phyloP scores from a whole-genome alignment of 2,888 invertebrate genomes.

The Agrenia bidenticulata region DNA sequence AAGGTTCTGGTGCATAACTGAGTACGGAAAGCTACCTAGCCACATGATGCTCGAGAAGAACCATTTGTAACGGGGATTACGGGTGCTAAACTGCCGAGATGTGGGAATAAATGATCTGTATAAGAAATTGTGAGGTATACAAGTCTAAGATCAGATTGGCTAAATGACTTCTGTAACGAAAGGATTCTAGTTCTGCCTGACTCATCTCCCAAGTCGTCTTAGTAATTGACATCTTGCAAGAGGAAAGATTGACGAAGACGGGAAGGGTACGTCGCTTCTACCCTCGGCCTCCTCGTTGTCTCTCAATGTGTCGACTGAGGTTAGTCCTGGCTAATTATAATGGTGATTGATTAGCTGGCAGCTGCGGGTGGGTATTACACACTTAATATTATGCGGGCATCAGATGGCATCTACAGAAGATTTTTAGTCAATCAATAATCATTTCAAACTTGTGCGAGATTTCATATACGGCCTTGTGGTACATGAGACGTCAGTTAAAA shows the following conservation, averaged over 20 bases:
- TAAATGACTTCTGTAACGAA: background rate
- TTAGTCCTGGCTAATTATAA: constrained; percentile 29
- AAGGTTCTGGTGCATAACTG: no score
- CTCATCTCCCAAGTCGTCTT: background rate
- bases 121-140: background rate
- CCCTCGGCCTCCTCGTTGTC: background rate
- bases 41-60: no score
- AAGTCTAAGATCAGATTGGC: background rate
- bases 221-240: no score
- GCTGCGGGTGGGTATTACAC: constrained; percentile 22
- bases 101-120: constrained; percentile 8
- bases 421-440: no score
- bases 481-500: no score
- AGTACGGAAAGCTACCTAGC: no score
- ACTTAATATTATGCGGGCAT: background rate
- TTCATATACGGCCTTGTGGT: no score
- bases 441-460: no score
- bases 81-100: background rate
- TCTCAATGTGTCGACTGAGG: constrained; percentile 11
- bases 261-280: background rate
- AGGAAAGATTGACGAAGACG: constrained; percentile 3
- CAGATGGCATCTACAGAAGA: background rate
- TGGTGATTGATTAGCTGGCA: constrained; percentile 31
- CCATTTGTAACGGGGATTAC: no score
- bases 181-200: background rate